These are phyloP conservation scores for Tiliacea aurago DNA, from an alignment of 2,888 invertebrate species.

Conservation along the genomic window DNA sequence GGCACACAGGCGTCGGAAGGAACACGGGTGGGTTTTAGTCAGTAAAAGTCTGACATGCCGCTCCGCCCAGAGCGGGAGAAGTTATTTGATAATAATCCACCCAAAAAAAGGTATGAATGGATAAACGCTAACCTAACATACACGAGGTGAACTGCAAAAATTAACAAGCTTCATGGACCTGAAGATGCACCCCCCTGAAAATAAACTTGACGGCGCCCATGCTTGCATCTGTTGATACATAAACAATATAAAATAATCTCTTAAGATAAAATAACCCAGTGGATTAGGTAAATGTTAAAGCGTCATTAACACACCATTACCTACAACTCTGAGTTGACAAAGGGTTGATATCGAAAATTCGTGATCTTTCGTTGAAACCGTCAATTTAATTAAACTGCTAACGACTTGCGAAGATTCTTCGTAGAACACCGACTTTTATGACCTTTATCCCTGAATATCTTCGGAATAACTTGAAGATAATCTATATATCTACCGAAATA, in stretches of 20 bases:
- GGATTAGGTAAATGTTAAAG: background rate
- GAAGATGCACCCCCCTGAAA: no score
- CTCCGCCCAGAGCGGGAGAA: no score
- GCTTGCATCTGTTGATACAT: background rate
- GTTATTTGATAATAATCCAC: no score
- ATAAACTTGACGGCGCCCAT: no score
- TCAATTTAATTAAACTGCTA: constrained; percentile 46
- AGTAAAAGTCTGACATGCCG: no score
- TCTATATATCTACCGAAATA: background rate
- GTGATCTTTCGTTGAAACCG: constrained; percentile 14
- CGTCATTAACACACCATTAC: constrained; percentile 36
- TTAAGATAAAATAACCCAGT: constrained; percentile 1
- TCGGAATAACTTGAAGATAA: constrained; percentile 15
- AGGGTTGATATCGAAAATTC: constrained; percentile 32
- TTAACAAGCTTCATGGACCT: no score
- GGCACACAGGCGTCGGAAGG: no score
- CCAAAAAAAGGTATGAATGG: no score
- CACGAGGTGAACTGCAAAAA: no score
- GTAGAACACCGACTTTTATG: constrained; percentile 19
- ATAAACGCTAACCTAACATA: no score
- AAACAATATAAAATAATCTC: constrained; percentile 1
- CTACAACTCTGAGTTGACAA: constrained; percentile 18
- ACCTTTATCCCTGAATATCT: constrained; percentile 12
- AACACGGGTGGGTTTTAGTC: no score
- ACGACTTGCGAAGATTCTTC: constrained; percentile 34